Conservation (phyloP, 2,888 invertebrate genomes). For the Tiphia femorata region DNA sequence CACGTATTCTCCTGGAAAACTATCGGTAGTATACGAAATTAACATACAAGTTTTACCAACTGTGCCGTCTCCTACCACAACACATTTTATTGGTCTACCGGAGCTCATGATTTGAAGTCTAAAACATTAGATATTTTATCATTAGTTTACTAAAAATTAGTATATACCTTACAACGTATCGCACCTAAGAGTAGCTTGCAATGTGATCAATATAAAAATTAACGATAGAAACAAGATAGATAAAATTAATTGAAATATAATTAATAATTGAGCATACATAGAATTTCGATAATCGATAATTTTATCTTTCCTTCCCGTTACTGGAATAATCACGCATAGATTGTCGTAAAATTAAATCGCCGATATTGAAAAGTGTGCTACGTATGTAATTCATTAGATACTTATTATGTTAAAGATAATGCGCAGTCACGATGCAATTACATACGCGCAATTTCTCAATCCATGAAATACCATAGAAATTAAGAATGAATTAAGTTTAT, state of each 20-base stretch:
- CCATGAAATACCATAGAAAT: too few species aligned
- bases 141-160: too few species aligned
- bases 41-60: constrained; percentile 96
- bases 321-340: background rate
- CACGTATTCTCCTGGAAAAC: constrained; percentile 95
- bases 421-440: background rate
- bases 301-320: background rate
- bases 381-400: too few species aligned
- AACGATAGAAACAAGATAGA: background rate
- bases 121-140: constrained; percentile 7
- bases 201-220: background rate
- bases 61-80: constrained; percentile 93
- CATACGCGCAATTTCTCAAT: too few species aligned
- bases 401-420: background rate
- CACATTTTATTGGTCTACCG: constrained; percentile 92
- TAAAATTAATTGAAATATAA: background rate
- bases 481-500: too few species aligned
- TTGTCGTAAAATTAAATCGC: background rate
- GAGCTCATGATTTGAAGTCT: constrained; percentile 79
- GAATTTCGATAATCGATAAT: background rate
- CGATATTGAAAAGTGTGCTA: background rate
- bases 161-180: background rate
- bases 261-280: too few species aligned
- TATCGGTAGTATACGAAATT: constrained; percentile 92
- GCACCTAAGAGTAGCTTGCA: background rate